These are phyloP conservation scores for Quadroppia sp. DNA, from an alignment of 2,888 invertebrate genomes.

Conservation along the genomic window DNA sequence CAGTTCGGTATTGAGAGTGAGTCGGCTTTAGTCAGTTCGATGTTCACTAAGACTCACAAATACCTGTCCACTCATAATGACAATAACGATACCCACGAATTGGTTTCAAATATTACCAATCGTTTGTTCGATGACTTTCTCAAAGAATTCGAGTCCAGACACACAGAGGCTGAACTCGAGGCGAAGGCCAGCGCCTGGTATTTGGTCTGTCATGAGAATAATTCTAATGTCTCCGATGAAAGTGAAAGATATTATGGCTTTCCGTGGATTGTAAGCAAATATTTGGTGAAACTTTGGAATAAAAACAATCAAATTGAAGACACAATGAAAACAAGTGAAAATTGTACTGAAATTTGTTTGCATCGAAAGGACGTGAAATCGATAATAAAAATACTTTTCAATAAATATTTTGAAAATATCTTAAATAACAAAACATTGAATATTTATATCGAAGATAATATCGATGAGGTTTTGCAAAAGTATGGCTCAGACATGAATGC, in stretches of 20 bases:
- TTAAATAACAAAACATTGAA: background rate
- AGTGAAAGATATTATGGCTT: conserved; percentile 40
- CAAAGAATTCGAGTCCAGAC: conserved; percentile 27
- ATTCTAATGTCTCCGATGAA: background rate
- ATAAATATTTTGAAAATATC: background rate
- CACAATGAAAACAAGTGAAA: background rate
- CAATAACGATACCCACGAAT: conserved; percentile 40
- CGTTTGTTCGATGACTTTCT: conserved; percentile 43
- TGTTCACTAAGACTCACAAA: conserved; percentile 41
- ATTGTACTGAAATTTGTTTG: background rate
- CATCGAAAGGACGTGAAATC: background rate
- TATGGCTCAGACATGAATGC: background rate
- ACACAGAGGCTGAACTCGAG: conserved; percentile 16
- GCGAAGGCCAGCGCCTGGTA: conserved; percentile 47
- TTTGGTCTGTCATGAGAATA: conserved; percentile 21
- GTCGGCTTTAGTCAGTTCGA: conserved; percentile 42
- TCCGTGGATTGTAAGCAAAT: conserved; percentile 44
- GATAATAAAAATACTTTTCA: background rate
- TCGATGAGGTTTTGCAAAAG: background rate
- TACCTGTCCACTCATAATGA: conserved; percentile 40
- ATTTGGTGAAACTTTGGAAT: conserved; percentile 25
- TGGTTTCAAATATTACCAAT: conserved; percentile 39
- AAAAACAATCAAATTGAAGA: background rate
- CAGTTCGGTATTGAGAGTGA: conserved; percentile 44
- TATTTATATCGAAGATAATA: background rate